A percentile compares a stretch with the other conserved stretches of the same genome.
These are phyloP conservation scores for Empidonax traillii DNA, from an alignment of 2,113 vertebrate genomes.

Conservation along the genomic window DNA sequence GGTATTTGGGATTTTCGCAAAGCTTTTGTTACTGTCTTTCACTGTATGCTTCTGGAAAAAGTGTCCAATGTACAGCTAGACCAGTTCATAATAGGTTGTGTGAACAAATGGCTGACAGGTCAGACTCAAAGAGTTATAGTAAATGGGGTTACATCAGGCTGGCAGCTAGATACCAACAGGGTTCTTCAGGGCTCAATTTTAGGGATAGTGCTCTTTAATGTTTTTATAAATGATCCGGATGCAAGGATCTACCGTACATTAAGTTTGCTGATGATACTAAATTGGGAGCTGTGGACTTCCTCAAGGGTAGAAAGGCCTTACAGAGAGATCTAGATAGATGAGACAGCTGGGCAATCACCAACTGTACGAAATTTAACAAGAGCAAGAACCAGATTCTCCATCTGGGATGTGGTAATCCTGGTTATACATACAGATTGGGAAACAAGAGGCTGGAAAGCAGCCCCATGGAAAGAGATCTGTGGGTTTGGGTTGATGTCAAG, in stretches of 20 bases:
- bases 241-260: neutral
- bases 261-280: neutral
- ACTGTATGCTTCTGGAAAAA: neutral
- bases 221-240: neutral
- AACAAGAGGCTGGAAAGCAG: neutral
- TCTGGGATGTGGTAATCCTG: neutral
- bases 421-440: neutral
- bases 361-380: neutral
- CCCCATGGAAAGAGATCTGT: neutral
- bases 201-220: neutral
- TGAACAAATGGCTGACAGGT: neutral
- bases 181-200: neutral
- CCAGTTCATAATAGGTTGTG: neutral
- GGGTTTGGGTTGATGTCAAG: neutral
- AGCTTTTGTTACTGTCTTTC: neutral
- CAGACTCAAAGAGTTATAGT: neutral
- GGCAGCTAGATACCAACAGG: neutral
- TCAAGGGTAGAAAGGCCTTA: neutral
- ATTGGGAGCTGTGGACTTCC: neutral
- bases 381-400: neutral
- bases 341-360: neutral
- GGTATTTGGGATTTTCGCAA: neutral
- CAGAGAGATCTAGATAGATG: neutral
- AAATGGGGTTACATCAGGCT: neutral
- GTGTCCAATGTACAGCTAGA: neutral